A percentile compares a stretch with the other conserved stretches of the same genome.
Evolutionary conservation across 2,888 invertebrate species (phyloP).

Genomic region (Electrophaes corylata): DNA sequence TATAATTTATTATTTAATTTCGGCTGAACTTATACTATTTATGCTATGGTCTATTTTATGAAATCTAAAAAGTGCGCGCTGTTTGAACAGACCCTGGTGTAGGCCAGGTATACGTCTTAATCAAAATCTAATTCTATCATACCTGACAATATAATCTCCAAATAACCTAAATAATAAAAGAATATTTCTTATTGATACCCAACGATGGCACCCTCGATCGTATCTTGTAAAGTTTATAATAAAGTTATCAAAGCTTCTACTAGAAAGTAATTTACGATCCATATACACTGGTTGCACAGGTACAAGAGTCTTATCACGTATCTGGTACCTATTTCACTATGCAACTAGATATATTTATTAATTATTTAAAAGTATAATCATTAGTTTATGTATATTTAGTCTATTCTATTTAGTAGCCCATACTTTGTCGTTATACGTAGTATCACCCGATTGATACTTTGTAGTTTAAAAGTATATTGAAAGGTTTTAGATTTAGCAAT

Average conservation of each 20-base stretch:
- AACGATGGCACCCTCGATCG: background rate
- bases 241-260: background rate
- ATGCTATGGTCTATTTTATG: no score
- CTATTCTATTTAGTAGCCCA: conserved; percentile 1
- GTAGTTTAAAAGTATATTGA: conserved; percentile 3
- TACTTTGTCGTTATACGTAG: conserved; percentile 12
- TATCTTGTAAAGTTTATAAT: background rate
- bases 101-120: background rate
- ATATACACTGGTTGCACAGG: background rate
- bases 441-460: conserved; percentile 2
- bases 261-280: background rate
- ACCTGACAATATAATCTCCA: background rate
- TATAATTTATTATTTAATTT: no score
- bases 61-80: no score
- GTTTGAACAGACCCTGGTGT: no score
- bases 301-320: background rate
- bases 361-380: conserved; percentile 8
- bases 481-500: conserved; percentile 12
- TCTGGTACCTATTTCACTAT: background rate
- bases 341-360: conserved; percentile 3
- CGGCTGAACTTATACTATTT: no score
- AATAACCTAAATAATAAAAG: background rate
- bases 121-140: background rate
- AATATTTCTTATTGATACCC: background rate
- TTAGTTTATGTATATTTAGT: conserved; percentile 10